Evolutionary conservation across 2,888 invertebrate genomes (phyloP).

Genomic region (Brassicogethes aeneus): DNA sequence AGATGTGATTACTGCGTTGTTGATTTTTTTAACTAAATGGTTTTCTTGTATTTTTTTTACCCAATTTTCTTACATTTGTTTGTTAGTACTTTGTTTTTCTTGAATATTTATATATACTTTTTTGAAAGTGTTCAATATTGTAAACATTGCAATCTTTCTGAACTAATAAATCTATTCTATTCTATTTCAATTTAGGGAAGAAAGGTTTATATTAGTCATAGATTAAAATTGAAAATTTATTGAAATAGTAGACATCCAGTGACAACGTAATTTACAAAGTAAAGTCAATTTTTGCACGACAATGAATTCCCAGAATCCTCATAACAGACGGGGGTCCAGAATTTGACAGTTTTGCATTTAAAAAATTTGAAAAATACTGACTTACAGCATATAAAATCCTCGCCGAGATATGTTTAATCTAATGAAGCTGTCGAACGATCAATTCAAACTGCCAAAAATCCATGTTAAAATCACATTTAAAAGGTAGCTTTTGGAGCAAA

Average conservation of each 20-base stretch:
- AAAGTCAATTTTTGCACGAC: slow-evolving; percentile 11
- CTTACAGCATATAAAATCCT: slow-evolving; percentile 8
- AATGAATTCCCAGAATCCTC: slow-evolving; percentile 13
- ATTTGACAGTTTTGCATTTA: slow-evolving; percentile 8
- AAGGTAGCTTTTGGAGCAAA: no score
- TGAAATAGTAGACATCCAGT: slow-evolving; percentile 6
- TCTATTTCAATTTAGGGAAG: slow-evolving; percentile 5
- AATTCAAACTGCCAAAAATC: slow-evolving; percentile 17
- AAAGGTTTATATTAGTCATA: slow-evolving; percentile 8
- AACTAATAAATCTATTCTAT: no score
- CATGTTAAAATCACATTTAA: no score
- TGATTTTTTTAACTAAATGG: no score
- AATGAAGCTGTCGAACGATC: slow-evolving; percentile 13
- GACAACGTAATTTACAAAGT: slow-evolving; percentile 9
- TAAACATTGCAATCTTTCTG: no score
- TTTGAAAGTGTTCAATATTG: no score
- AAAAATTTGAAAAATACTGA: slow-evolving; percentile 10
- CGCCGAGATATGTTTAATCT: slow-evolving; percentile 9
- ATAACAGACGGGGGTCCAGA: slow-evolving; percentile 12
- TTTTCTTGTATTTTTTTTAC: no score
- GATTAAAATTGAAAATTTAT: slow-evolving; percentile 11
- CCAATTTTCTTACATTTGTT: no score
- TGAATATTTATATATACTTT: no score
- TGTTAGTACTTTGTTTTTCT: no score
- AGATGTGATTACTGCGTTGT: no score